Evolutionary conservation across 2,113 vertebrate genomes (phyloP), one percentile per base, ranked within the genome.

Genomic region (Ameiurus melas): DNA sequence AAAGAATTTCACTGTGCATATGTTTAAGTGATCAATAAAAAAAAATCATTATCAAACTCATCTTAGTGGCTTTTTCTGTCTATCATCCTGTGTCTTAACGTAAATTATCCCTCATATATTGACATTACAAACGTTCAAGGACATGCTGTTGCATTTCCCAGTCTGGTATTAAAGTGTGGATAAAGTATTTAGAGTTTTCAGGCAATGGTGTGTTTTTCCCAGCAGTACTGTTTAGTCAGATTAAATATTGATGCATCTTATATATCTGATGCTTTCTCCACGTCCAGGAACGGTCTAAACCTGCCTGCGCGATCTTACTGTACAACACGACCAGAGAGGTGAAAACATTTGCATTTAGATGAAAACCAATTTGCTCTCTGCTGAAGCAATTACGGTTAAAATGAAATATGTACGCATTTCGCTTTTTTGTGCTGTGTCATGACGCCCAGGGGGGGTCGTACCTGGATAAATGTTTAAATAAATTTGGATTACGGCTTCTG

Each of bases 301-400:
- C 43, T 53, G 82, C 66, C 89, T 51, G 73, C 57, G 27, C 60
- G 43, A 86, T 86, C 71, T 78, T 30, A 73, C 79, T 87, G 83
- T 70, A 70, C 86, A 73, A 80, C 85, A 79, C 84, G 66, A 36
- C 14, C 64, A 82, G 51, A 89, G n/a, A 81, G 57, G 66, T 43
- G 53, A 66, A 78, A 68, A 58, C 84, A 93, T 93, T 93, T 91
- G 90, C 93, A 93, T 93, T 93, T 92, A 93, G 93, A 93, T 93
- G 87, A 90, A 93, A 92, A 91, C 85, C 87, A 92, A 91, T 92
- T 92, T 90, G 85, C 90, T 90, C 89, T 90, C 62, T 75, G 89
- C 90, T 66, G 66, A 89, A 81, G 87, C 88, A 89, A 90, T 91
- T 92, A 90, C 86, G 86, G 85, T 84, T 83, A 71, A 84, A 86